Evolutionary conservation across 2,888 invertebrate genomes (phyloP), one percentile per base, ranked within the genome.

Genomic region (Leptopterna dolabrata): DNA sequence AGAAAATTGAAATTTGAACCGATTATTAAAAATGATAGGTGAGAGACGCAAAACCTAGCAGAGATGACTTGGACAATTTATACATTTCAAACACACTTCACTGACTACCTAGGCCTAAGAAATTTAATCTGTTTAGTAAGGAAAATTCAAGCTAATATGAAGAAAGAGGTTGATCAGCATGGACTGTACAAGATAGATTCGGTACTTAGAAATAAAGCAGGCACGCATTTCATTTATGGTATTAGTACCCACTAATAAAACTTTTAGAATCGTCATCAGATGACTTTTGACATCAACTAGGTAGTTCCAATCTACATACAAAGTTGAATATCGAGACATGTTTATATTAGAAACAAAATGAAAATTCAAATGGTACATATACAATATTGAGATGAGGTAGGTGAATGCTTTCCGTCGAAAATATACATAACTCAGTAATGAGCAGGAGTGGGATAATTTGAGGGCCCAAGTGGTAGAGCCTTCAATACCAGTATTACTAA

Each of bases 381-480:
- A 78, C 78, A 45, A 24, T n/a, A n/a, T 63, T 24, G 19, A 24
- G 19, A 78, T 78, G 78, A 78, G 78, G 78, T 78, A 78, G 78
- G 19, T 78, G 45, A 78, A 78, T 43, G 45, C 43, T 43, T 45
- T 63, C 24, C 4, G 63, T 63, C 24, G 63, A 63, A 47, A 63
- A 6, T 63, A 24, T 7, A 63, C 27, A 63, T 11, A 63, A 19
- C 63, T 13, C 63, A 24, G 27, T 1, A 55, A 55, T 63, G 63
- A 63, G 63, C 63, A 63, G 63, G 63, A 24, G 19, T 24, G 24
- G 27, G 4, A 19, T 7, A 6, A 24, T 63, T 24, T 27, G 24
- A 24, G 11, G 63, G 63, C 63, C 19, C 63, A 24, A 24, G 19
- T 19, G 55, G 19, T 55, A 19, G 55, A 63, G 63, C 63, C 63